Base-by-base conservation (phyloP, 2,113 vertebrate genomes). In the Heliornis fulica region DNA sequence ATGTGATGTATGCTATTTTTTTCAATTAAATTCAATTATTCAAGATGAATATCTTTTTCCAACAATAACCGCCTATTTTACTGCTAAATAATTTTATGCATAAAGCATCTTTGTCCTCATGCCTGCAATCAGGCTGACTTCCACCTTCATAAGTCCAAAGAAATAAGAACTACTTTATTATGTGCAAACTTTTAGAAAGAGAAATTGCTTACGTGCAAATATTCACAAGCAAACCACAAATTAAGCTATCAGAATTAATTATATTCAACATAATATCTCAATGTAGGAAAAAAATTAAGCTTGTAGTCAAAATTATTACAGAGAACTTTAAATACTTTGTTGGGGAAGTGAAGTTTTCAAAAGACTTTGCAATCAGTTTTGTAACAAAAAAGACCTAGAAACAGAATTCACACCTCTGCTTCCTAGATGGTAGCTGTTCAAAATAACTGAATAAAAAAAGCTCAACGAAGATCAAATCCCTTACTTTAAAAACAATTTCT, bases 351-450 rank as follows among this genome's bases (percentile, higher is more conserved):
- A 92, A 29, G n/a, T 83, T 89, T 91, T 90, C 82, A 93, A 87
- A 90, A 97, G 41, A 45, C 13, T 83, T 83, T 93, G 56, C 76
- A 96, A 93, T 96, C 85, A 95, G 34, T 34, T 93, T 85, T 54
- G 28, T 89, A 80, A 83, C 18, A 9, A 28, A 22, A 25, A n/a
- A 56, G 28, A 76, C 7, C 20, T 68, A 65, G 45, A 59, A 81
- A 89, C 79, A 23, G 31, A 86, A 86, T 91, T 78, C 56, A 89
- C 89, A 96, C 77, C 87, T 89, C 77, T 72, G 25, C 14, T 71
- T 90, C 50, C 63, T 57, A 54, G 31, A 64, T 53, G 41, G 64
- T 26, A 68, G 23, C 41, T 75, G 54, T 51, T 91, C 45, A 85
- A 87, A 96, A 85, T 61, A 84, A 76, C 63, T 48, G 59, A 74